Conservation (phyloP, 2,113 vertebrate species). For the Albula glossodonta region DNA sequence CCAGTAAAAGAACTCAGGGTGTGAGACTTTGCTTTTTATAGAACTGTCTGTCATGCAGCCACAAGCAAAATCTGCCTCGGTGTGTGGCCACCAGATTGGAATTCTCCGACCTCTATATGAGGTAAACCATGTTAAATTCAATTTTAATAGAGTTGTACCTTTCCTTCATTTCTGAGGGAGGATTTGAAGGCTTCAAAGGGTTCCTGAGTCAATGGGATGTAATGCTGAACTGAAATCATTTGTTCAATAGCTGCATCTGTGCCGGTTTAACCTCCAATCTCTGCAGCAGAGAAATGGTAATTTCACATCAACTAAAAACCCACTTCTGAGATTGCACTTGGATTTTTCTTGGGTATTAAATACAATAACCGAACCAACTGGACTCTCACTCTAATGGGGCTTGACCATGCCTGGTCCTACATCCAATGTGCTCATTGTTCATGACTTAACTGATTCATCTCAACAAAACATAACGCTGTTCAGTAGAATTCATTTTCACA, state of each 20-base stretch:
- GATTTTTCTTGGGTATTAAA: neutral
- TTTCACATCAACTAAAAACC: slow-evolving; percentile 29
- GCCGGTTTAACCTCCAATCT: slow-evolving; percentile 30
- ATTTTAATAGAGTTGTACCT: slow-evolving; percentile 52
- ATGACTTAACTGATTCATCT: neutral
- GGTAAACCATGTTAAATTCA: slow-evolving; percentile 53
- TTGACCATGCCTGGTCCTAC: neutral
- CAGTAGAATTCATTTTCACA: no score
- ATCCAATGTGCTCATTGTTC: neutral
- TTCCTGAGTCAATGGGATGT: slow-evolving; percentile 39
- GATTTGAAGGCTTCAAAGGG: slow-evolving; percentile 47
- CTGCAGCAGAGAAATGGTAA: slow-evolving; percentile 14
- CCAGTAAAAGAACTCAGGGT: slow-evolving; percentile 41
- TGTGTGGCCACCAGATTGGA: slow-evolving; percentile 29
- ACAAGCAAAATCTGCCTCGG: slow-evolving; percentile 25
- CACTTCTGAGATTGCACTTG: slow-evolving; percentile 3
- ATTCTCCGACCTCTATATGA: slow-evolving; percentile 37
- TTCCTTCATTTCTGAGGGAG: slow-evolving; percentile 34
- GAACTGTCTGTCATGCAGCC: slow-evolving; percentile 27
- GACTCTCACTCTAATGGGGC: neutral
- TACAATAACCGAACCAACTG: neutral
- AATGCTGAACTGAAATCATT: slow-evolving; percentile 41
- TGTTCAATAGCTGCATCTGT: slow-evolving; percentile 25
- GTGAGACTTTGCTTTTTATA: slow-evolving; percentile 36
- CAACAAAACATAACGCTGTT: neutral